A percentile compares a stretch with the other conserved stretches of the same genome.
phyloP scores from a whole-genome alignment of 1,140 invertebrate genomes.

The Caenorhabditis tropicalis region DNA sequence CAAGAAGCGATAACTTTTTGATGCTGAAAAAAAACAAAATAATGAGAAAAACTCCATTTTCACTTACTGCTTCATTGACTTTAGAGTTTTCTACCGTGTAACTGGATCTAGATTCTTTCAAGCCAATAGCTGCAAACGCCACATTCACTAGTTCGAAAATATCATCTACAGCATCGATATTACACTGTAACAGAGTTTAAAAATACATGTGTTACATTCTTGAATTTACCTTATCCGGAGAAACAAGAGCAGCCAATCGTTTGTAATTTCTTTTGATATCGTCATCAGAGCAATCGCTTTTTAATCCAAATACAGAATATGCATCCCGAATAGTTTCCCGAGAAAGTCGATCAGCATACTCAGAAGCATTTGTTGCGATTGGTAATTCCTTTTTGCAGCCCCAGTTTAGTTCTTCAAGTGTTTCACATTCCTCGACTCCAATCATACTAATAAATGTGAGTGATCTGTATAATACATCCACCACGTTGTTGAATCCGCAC shows the following conservation, averaged over 20 bases:
- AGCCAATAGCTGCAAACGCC: neutral
- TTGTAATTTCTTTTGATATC: slow-evolving; percentile 93
- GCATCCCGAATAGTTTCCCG: slow-evolving; percentile 42
- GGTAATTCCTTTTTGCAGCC: neutral
- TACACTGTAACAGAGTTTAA: slow-evolving; percentile 7
- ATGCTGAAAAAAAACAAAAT: slow-evolving; percentile 80
- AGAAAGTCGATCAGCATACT: neutral
- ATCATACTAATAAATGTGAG: neutral
- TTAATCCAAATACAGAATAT: slow-evolving; percentile 85
- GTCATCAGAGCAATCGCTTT: slow-evolving; percentile 85
- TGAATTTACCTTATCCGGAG: neutral
- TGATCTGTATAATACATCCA: neutral
- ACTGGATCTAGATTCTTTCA: neutral
- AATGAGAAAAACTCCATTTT: neutral
- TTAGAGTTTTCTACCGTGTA: neutral
- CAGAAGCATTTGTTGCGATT: neutral
- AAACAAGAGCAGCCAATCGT: slow-evolving; percentile 82
- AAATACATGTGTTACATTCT: neutral
- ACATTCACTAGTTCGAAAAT: slow-evolving; percentile 9
- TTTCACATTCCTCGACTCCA: neutral
- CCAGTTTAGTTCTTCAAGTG: neutral
- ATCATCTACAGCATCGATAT: neutral
- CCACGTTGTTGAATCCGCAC: neutral
- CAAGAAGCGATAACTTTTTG: slow-evolving; percentile 77
- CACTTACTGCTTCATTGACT: neutral